phyloP scores from a whole-genome alignment of 2,797 vertebrate genomes.

The Acomys russatus region DNA sequence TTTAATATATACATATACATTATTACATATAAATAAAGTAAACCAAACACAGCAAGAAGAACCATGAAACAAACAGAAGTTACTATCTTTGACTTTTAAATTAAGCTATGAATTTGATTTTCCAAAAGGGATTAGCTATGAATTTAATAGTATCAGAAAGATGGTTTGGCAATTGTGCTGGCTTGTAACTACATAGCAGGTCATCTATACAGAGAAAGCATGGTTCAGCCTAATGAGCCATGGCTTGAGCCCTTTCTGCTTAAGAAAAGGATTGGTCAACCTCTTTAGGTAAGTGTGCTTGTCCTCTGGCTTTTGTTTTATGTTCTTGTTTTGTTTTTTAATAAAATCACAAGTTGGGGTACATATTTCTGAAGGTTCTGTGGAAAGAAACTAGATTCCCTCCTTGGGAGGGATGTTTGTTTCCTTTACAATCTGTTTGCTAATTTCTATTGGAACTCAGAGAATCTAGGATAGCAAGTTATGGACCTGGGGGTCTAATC shows the following conservation, averaged over 20 bases:
- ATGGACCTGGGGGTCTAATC: not conserved
- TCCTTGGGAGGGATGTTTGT: not conserved
- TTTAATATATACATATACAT: too few relatives aligned
- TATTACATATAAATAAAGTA: too few relatives aligned
- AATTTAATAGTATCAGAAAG: constrained; percentile 29
- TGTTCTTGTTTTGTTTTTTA: not conserved
- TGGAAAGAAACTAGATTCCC: not conserved
- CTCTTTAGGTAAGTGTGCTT: not conserved
- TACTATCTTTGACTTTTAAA: constrained; percentile 40
- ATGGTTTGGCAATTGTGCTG: not conserved
- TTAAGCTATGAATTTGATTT: constrained; percentile 47
- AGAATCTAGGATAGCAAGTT: not conserved
- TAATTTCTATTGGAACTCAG: not conserved
- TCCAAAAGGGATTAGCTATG: not conserved
- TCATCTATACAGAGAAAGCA: not conserved
- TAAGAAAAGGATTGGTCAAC: not conserved
- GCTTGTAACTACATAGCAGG: not conserved
- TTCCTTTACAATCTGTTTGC: not conserved
- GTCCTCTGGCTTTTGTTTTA: not conserved
- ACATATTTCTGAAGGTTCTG: not conserved
- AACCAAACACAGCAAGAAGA: too few relatives aligned
- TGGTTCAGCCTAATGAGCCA: not conserved
- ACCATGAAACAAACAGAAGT: too few relatives aligned
- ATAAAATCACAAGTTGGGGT: not conserved
- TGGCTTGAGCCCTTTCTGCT: not conserved